A percentile compares a stretch with the other conserved stretches of the same genome.
Conservation (phyloP, 2,888 invertebrate species). For the Lepidochrysops patricia region DNA sequence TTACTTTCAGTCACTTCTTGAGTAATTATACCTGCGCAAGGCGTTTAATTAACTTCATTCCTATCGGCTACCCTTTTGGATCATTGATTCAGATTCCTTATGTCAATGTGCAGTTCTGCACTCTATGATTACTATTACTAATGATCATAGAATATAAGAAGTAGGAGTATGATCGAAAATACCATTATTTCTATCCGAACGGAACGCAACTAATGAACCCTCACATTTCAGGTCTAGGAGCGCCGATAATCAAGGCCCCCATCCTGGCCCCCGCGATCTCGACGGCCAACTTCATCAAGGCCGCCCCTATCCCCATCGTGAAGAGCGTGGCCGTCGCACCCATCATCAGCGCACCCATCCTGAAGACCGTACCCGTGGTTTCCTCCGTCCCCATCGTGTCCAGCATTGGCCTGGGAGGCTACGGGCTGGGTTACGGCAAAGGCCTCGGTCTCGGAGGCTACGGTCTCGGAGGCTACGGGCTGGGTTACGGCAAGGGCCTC, state of each 20-base stretch:
- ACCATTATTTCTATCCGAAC: too few relatives aligned
- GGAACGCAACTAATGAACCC: too few relatives aligned
- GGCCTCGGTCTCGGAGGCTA: slow-evolving; percentile 26
- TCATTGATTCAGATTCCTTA: too few relatives aligned
- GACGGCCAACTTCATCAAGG: slow-evolving; percentile 46
- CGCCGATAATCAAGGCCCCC: slow-evolving; percentile 30
- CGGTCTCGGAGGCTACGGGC: slow-evolving; percentile 25
- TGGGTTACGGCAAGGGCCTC: slow-evolving; percentile 25
- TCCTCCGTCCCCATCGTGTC: slow-evolving; percentile 22
- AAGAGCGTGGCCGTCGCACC: slow-evolving; percentile 37
- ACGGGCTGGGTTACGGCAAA: slow-evolving; percentile 20
- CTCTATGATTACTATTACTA: too few relatives aligned
- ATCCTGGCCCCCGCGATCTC: slow-evolving; percentile 48
- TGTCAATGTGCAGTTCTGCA: too few relatives aligned
- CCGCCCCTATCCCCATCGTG: slow-evolving; percentile 53
- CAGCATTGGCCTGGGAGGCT: slow-evolving; percentile 17
- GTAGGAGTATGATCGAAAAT: too few relatives aligned
- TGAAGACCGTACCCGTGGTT: slow-evolving; percentile 23
- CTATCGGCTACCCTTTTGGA: too few relatives aligned
- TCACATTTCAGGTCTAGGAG: slow-evolving; percentile 24
- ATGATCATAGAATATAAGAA: too few relatives aligned
- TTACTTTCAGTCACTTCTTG: too few relatives aligned
- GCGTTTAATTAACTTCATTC: too few relatives aligned
- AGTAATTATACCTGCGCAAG: too few relatives aligned
- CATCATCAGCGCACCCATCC: slow-evolving; percentile 34